Evolutionary conservation across 2,113 vertebrate species (phyloP).

Genomic region (Neopipo cinnamomea): DNA sequence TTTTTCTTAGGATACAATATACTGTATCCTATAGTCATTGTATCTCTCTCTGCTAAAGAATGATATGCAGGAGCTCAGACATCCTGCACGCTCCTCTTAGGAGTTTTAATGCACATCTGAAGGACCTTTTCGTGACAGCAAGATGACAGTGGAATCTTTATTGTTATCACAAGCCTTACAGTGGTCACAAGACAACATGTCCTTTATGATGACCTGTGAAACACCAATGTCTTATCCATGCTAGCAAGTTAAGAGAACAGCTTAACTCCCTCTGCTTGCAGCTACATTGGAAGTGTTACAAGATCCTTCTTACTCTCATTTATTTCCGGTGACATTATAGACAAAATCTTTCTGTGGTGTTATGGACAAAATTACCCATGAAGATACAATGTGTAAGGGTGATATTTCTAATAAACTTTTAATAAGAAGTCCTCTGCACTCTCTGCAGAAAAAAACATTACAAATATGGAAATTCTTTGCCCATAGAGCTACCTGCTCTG

Average conservation of each 20-base stretch:
- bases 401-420: background rate
- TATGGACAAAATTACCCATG: background rate
- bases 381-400: background rate
- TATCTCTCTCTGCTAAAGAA: background rate
- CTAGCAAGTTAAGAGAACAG: background rate
- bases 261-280: too few species aligned
- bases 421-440: background rate
- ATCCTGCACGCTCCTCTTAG: background rate
- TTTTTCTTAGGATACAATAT: background rate
- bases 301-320: background rate
- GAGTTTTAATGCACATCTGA: background rate
- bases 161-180: background rate
- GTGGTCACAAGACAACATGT: background rate
- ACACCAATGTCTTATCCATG: background rate
- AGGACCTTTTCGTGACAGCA: background rate
- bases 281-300: background rate
- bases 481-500: background rate
- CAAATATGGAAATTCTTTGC: background rate
- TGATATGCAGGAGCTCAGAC: background rate
- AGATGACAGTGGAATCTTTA: background rate
- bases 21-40: background rate
- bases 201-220: background rate
- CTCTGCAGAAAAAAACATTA: background rate
- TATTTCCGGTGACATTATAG: background rate
- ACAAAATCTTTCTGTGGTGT: background rate